A percentile compares a stretch with the other conserved stretches of the same genome.
Conservation (phyloP, 2,888 invertebrate genomes). For the Heteromyza rotundicornis region DNA sequence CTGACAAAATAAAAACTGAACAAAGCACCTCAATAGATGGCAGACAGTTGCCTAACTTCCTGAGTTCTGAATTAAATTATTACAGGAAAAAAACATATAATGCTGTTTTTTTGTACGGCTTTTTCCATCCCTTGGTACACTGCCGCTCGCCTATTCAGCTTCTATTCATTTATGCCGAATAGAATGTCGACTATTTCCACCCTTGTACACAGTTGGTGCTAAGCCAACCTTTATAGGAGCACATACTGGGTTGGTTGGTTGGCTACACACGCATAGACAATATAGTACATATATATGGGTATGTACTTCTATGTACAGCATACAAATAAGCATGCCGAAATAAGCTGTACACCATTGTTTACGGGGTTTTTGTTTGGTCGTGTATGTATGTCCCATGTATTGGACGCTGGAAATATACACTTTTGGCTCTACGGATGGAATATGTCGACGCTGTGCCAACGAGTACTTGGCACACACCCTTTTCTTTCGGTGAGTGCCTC, state of each 20-base stretch:
- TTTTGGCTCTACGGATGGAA: too few species aligned
- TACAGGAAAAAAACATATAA: neutral
- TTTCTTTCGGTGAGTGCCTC: neutral
- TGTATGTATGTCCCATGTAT: too few species aligned
- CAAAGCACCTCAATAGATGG: too few species aligned
- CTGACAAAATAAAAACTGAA: too few species aligned
- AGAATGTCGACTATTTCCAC: neutral
- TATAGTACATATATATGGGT: neutral
- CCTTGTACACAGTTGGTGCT: neutral
- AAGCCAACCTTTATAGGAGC: neutral
- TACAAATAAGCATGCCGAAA: neutral
- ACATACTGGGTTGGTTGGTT: slow-evolving; percentile 3
- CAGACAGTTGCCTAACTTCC: slow-evolving; percentile 1
- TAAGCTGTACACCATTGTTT: neutral
- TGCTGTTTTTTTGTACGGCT: neutral
- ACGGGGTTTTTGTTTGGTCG: neutral
- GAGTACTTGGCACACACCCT: neutral
- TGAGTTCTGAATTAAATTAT: slow-evolving; percentile 1
- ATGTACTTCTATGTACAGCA: neutral
- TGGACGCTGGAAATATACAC: too few species aligned
- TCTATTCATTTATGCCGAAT: neutral
- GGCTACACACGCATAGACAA: neutral
- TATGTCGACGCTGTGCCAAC: too few species aligned
- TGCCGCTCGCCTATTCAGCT: neutral
- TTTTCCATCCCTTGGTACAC: neutral